Evolutionary conservation across 2,113 vertebrate genomes (phyloP), one percentile per base, ranked within the genome.

Genomic region (Miniopterus natalensis): DNA sequence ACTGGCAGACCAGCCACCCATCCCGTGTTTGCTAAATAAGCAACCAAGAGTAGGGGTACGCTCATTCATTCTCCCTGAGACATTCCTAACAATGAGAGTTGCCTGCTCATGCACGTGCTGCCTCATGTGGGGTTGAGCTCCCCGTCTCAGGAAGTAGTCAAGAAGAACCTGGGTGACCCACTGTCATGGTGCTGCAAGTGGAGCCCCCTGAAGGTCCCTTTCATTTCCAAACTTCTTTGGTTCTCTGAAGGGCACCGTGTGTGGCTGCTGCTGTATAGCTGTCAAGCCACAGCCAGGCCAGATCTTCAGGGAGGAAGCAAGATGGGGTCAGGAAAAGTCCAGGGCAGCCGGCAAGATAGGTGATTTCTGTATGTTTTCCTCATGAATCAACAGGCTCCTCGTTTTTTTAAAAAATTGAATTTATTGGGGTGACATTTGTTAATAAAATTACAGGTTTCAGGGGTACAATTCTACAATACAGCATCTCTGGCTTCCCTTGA

Each of bases 41-140:
- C 15, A 47, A 4, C 23, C 65, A 40, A 5, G 55, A 70, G 80
- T 7, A 23, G 11, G 57, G 14, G 13, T 40, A 23, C 6, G 17
- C 8, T 47, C 21, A 2, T 65, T 84, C 27, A 7, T 79, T 61
- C 59, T 80, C 45, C 5, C 57, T 11, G 89, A 17, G 66, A 55
- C 0, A 0, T 74, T 15, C 68, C 27, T 10, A 18, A 55, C 29
- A 14, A 2, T 8, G 36, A 29, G 11, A 45, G 45, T 27, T 42
- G 23, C 36, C 36, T 3, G 31, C 53, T 8, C 6, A 0, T 4
- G 21, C 47, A 27, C 3, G 1, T 68, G 17, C 15, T 27, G 1
- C 40, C 4, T 8, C 0, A 0, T 0, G 2, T 31, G 68, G 70
- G 29, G 23, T 88, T 78, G 53, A 55, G 63, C 31, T 59, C n/a